Evolutionary conservation across 2,888 invertebrate species (phyloP).

Genomic region (Temnothorax unifasciatus): DNA sequence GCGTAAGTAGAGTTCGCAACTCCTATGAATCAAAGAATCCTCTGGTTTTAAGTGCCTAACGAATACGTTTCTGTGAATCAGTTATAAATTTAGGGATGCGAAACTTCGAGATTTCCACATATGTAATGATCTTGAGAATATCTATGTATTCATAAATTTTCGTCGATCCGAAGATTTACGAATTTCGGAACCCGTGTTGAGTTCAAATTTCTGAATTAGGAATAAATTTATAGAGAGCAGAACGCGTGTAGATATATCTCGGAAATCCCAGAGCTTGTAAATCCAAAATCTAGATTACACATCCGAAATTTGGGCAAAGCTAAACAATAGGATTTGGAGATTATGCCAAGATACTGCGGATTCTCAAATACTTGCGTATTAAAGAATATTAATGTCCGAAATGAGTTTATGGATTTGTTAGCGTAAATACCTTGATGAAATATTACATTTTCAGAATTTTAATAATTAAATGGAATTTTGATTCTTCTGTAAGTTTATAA

Average conservation of each 20-base stretch:
- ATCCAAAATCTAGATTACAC: not conserved
- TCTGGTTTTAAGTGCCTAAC: slow-evolving; percentile 13
- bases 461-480: not conserved
- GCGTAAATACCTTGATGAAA: not conserved
- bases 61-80: slow-evolving; percentile 31
- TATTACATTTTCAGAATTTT: not conserved
- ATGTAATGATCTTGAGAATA: slow-evolving; percentile 14
- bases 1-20: slow-evolving; percentile 43
- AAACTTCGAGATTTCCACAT: slow-evolving; percentile 12
- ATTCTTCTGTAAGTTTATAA: not conserved
- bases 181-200: not conserved
- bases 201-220: not conserved
- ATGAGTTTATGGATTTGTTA: not conserved
- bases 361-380: not conserved
- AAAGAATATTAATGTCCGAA: not conserved
- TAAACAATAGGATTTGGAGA: not conserved
- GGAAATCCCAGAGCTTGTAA: not conserved
- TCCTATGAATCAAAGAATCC: slow-evolving; percentile 49
- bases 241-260: not conserved
- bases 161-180: slow-evolving; percentile 13
- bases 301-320: not conserved
- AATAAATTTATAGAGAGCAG: slow-evolving; percentile 14
- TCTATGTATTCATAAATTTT: slow-evolving; percentile 4
- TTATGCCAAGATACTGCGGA: not conserved
- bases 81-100: slow-evolving; percentile 27